These are phyloP conservation scores for Melipona beecheii DNA, from an alignment of 2,888 invertebrate species.

Conservation along the genomic window DNA sequence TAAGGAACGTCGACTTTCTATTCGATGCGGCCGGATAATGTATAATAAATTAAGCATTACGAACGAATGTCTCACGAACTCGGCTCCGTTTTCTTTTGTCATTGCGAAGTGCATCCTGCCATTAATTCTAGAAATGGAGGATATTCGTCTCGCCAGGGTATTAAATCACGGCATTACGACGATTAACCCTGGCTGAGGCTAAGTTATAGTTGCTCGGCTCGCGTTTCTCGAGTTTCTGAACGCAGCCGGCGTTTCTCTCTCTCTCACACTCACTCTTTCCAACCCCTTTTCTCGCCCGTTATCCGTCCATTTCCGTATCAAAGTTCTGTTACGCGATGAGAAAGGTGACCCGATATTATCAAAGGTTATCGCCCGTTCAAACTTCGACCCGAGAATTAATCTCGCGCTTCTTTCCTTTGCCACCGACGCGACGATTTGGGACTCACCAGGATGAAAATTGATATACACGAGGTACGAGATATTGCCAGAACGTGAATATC, in stretches of 20 bases:
- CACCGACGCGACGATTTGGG: not conserved
- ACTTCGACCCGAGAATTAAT: constrained; percentile 43
- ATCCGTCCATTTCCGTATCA: constrained; percentile 50
- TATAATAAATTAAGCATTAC: constrained; percentile 57
- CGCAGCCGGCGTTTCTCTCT: constrained; percentile 29
- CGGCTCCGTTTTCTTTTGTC: constrained; percentile 63
- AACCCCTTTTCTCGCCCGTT: constrained; percentile 11
- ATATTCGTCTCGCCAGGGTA: constrained; percentile 73
- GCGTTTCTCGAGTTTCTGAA: constrained; percentile 61
- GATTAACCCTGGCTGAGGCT: constrained; percentile 80
- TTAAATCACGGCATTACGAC: constrained; percentile 81
- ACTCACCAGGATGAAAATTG: constrained; percentile 1
- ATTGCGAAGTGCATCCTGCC: constrained; percentile 73
- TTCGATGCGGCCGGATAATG: constrained; percentile 17
- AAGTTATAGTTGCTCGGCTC: constrained; percentile 76
- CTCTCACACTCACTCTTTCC: constrained; percentile 13
- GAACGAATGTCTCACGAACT: constrained; percentile 42
- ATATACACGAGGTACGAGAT: not conserved
- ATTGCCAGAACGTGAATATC: not conserved
- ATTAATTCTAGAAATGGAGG: constrained; percentile 74
- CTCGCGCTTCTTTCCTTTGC: constrained; percentile 23
- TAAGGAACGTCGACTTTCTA: constrained; percentile 31
- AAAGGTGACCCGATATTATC: constrained; percentile 50
- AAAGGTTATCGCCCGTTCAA: constrained; percentile 48
- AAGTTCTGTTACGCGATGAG: constrained; percentile 52